These are phyloP conservation scores for Galagoides demidoff DNA, from an alignment of 2,797 vertebrate species.

Conservation along the genomic window DNA sequence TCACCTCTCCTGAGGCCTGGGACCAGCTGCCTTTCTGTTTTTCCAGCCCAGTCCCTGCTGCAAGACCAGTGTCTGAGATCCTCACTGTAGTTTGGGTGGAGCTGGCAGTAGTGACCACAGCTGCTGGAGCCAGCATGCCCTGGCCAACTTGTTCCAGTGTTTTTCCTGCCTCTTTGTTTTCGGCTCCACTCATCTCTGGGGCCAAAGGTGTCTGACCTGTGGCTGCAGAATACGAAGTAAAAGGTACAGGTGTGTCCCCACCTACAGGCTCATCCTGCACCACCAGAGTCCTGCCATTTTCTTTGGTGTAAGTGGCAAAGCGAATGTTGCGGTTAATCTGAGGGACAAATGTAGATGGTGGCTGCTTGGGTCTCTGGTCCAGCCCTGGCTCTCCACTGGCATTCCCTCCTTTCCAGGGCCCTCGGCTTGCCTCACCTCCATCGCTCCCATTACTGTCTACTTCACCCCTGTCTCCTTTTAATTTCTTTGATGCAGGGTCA, in stretches of 20 bases:
- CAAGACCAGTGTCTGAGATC: slow-evolving; percentile 90
- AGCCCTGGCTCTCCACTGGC: slow-evolving; percentile 83
- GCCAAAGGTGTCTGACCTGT: slow-evolving; percentile 82
- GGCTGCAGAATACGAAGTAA: slow-evolving; percentile 93
- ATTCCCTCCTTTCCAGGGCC: slow-evolving; percentile 90
- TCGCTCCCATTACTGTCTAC: slow-evolving; percentile 90
- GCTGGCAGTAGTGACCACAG: slow-evolving; percentile 90
- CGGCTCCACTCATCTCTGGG: slow-evolving; percentile 83
- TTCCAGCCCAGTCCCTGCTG: slow-evolving; percentile 89
- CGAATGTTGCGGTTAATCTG: slow-evolving; percentile 93
- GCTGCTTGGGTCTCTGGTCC: slow-evolving; percentile 88
- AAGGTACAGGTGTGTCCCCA: slow-evolving; percentile 89
- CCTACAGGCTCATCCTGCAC: slow-evolving; percentile 91
- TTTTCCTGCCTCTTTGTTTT: slow-evolving; percentile 87
- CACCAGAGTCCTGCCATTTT: slow-evolving; percentile 94
- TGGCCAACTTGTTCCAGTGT: slow-evolving; percentile 90
- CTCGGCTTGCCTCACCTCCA: slow-evolving; percentile 89
- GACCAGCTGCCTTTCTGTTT: slow-evolving; percentile 89
- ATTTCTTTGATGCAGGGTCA: slow-evolving; percentile 95
- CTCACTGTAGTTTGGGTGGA: slow-evolving; percentile 91
- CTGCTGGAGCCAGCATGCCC: slow-evolving; percentile 84
- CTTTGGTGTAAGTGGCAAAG: slow-evolving; percentile 94
- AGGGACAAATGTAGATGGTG: slow-evolving; percentile 88
- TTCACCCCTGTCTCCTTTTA: slow-evolving; percentile 93
- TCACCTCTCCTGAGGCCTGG: slow-evolving; percentile 92